Conservation (phyloP, 2,888 invertebrate genomes). For the Glyphotaelius pellucidus region DNA sequence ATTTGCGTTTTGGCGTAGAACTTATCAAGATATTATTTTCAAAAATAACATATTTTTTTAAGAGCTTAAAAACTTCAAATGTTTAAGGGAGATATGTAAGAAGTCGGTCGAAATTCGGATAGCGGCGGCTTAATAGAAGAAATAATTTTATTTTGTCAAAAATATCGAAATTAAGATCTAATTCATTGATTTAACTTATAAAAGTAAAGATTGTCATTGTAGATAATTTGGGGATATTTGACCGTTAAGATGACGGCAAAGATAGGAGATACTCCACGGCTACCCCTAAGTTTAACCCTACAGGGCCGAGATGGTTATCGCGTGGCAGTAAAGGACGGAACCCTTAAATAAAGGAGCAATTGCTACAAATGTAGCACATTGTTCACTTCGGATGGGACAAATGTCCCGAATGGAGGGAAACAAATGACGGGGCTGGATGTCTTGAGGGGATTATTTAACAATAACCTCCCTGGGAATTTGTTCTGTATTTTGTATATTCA, state of each 20-base stretch:
- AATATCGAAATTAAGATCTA: too few species aligned
- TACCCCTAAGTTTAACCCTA: conserved; percentile 24
- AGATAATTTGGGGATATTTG: conserved; percentile 11
- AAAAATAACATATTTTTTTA: too few species aligned
- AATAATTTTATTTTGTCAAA: too few species aligned
- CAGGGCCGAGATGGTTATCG: conserved; percentile 30
- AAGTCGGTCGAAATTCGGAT: too few species aligned
- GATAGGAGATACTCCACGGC: background rate
- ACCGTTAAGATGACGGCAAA: background rate
- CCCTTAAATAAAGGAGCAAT: conserved; percentile 11
- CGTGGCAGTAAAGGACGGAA: background rate
- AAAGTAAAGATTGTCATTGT: background rate
- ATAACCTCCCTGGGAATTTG: conserved; percentile 30
- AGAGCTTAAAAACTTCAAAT: too few species aligned
- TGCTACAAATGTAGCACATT: conserved; percentile 34
- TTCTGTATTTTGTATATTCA: conserved; percentile 21
- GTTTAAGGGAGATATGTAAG: too few species aligned
- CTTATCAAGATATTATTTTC: too few species aligned
- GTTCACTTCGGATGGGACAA: conserved; percentile 27
- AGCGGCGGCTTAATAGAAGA: too few species aligned
- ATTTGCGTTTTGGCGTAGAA: too few species aligned
- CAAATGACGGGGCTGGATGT: conserved; percentile 10
- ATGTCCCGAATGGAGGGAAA: conserved; percentile 26
- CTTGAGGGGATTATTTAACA: conserved; percentile 41
- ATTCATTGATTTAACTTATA: background rate